Percentiles rank a stretch among this genome's conserved stretches.
Conservation (phyloP, 2,888 invertebrate genomes). For the Disparrhopalites patrizii region DNA sequence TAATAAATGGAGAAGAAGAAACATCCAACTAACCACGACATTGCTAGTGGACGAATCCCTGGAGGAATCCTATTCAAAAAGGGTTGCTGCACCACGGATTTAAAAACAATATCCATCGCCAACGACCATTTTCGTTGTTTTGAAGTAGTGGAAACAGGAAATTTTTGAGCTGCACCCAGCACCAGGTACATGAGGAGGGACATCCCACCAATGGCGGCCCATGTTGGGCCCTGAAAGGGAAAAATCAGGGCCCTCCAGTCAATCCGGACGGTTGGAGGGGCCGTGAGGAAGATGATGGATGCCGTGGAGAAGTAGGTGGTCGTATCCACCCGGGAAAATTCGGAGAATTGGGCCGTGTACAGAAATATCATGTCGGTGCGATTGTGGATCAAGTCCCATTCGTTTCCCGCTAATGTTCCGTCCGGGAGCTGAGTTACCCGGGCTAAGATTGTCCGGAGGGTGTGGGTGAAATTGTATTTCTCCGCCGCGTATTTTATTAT, state of each 20-base stretch:
- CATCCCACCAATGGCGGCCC: neutral
- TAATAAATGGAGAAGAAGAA: neutral
- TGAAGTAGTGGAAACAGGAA: neutral
- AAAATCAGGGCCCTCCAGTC: neutral
- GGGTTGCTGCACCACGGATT: neutral
- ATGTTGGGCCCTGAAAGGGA: neutral
- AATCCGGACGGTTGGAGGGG: neutral
- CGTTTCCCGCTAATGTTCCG: neutral
- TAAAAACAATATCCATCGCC: neutral
- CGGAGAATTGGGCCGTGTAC: neutral
- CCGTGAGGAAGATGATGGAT: neutral
- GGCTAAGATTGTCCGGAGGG: neutral
- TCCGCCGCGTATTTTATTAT: neutral
- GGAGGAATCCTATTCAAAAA: neutral
- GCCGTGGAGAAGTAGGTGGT: neutral
- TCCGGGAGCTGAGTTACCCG: neutral
- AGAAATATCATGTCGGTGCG: neutral
- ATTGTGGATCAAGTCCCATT: neutral
- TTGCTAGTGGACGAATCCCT: neutral
- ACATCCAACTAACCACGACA: neutral
- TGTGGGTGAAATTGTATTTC: neutral
- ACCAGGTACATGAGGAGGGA: neutral
- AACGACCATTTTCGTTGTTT: neutral
- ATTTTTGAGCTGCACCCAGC: neutral
- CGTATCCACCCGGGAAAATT: neutral